phyloP scores from a whole-genome alignment of 2,888 invertebrate genomes.

The Acleris laterana region DNA sequence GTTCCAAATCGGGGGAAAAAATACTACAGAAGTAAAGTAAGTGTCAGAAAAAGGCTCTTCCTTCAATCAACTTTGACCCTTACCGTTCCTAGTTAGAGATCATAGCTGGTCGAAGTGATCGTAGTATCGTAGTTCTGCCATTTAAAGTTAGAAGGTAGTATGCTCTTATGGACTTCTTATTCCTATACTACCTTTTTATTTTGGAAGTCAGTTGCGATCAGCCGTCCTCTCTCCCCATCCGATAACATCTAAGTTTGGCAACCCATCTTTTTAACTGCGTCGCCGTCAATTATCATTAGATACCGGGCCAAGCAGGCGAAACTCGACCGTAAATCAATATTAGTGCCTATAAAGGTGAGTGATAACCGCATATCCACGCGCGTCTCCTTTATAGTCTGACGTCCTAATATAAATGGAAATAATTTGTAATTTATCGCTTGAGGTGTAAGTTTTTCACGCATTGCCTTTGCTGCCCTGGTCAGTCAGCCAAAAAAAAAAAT shows the following conservation, averaged over 20 bases:
- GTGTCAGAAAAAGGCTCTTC: neutral
- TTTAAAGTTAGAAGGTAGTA: too few relatives aligned
- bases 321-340: constrained; percentile 73
- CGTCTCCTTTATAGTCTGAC: constrained; percentile 58
- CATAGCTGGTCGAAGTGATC: neutral
- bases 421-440: constrained; percentile 53
- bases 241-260: constrained; percentile 70
- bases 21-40: constrained; percentile 40
- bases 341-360: constrained; percentile 80
- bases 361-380: constrained; percentile 67
- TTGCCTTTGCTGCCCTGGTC: neutral
- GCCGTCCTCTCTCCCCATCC: constrained; percentile 43
- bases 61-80: neutral
- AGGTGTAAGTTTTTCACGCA: constrained; percentile 44
- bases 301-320: constrained; percentile 60
- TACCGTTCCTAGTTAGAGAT: constrained; percentile 4
- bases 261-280: constrained; percentile 74
- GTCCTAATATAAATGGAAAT: constrained; percentile 58
- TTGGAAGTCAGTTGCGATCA: constrained; percentile 37
- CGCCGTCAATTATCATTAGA: constrained; percentile 78
- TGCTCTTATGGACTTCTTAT: too few relatives aligned
- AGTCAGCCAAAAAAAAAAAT: too few relatives aligned
- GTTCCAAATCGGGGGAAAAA: constrained; percentile 47
- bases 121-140: constrained; percentile 16
- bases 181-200: constrained; percentile 26